Evolutionary conservation across 2,888 invertebrate genomes (phyloP).

Genomic region (Alsophila aescularia): DNA sequence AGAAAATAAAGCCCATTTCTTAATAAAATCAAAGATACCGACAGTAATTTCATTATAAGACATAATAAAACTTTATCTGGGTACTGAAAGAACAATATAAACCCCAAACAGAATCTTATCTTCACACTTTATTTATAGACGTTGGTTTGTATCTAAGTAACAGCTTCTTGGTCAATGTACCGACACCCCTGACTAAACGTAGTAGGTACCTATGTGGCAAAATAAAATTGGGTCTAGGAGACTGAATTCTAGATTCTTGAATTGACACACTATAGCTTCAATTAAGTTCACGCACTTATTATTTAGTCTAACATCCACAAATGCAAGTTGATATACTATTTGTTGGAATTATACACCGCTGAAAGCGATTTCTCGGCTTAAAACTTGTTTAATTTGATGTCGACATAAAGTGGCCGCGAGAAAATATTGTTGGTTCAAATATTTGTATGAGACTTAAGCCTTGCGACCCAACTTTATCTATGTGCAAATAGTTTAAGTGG

Average conservation of each 20-base stretch:
- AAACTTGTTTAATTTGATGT: conserved; percentile 79
- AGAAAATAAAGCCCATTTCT: conserved; percentile 48
- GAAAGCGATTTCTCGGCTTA: conserved; percentile 46
- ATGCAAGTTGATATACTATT: conserved; percentile 10
- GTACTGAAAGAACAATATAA: conserved; percentile 46
- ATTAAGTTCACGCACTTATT: too few relatives aligned
- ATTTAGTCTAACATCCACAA: neutral
- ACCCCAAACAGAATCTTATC: conserved; percentile 13
- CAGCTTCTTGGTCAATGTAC: too few relatives aligned
- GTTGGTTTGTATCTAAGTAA: neutral
- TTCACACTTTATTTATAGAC: conserved; percentile 15
- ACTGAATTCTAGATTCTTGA: too few relatives aligned
- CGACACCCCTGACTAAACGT: too few relatives aligned
- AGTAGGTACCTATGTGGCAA: too few relatives aligned
- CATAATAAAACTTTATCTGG: conserved; percentile 70
- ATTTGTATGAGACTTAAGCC: conserved; percentile 67
- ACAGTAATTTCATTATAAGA: conserved; percentile 50
- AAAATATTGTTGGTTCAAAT: conserved; percentile 79
- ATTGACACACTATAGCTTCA: too few relatives aligned
- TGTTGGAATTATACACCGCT: conserved; percentile 13
- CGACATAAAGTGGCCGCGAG: conserved; percentile 74
- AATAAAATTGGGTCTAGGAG: too few relatives aligned
- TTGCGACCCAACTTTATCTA: conserved; percentile 63
- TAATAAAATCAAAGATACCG: conserved; percentile 56
- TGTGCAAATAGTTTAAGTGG: conserved; percentile 54